Evolutionary conservation across 2,888 invertebrate species (phyloP), one percentile per base, ranked within the genome.

Genomic region (Philaethria dido): DNA sequence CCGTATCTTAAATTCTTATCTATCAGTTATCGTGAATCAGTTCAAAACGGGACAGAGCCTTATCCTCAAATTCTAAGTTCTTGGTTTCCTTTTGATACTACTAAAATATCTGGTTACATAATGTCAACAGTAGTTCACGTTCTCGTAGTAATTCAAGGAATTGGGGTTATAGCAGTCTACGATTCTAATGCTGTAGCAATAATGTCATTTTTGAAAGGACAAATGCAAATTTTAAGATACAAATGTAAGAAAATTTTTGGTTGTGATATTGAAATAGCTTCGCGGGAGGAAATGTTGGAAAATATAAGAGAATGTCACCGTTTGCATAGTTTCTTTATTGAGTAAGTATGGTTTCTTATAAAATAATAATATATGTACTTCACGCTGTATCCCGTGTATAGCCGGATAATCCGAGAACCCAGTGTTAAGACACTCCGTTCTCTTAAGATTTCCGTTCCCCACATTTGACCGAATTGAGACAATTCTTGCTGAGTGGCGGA

Each of bases 81-180:
- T 1, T 89, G 89, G 89, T 85, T 86, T 66, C 89, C 90, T 0
- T 87, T 88, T 68, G 80, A 89, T 70, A 80, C 81, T 42, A 79
- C 73, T 0, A 78, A 77, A 64, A 78, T 81, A 75, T 84, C 87
- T 0, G 89, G 87, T 2, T 88, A 85, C 71, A 45, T 78, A 0
- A 72, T 74, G n/a, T 78, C 80, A 3, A 66, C 80, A 42, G 22
- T 78, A 5, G 42, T 84, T 18, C 85, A 89, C n/a, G 66, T 83
- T 0, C 2, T 74, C 1, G 79, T 87, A 77, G 75, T 76, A 0
- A 73, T 68, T 3, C 80, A 84, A 62, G 87, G 86, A 0, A 69
- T 82, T 18, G 83, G 80, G 14, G 69, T 83, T 0, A n/a, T 87
- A 29, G 84, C 83, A 5, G 76, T 69, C 1, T 88, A 80, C 45